phyloP scores from a whole-genome alignment of 2,888 invertebrate genomes.

The Cybosia mesomella region DNA sequence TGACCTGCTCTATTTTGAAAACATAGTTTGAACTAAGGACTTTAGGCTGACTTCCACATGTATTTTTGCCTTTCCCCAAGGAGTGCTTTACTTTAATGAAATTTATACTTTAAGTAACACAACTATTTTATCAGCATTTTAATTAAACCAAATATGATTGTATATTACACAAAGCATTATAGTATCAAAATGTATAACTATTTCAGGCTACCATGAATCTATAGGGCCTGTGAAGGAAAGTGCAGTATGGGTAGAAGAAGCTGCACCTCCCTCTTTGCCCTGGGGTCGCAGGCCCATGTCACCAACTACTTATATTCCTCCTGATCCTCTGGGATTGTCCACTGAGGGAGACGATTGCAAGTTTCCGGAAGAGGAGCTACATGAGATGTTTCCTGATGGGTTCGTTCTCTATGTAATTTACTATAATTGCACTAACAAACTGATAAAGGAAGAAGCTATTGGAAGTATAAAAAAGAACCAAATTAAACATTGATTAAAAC shows the following conservation, averaged over 20 bases:
- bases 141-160: not conserved
- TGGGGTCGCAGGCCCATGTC: conserved; percentile 95
- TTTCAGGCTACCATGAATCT: conserved; percentile 92
- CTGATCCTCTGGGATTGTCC: conserved; percentile 97
- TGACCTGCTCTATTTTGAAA: no score
- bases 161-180: not conserved
- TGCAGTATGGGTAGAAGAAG: conserved; percentile 99
- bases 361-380: conserved; percentile 95
- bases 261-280: conserved; percentile 92
- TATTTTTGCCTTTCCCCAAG: no score
- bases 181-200: not conserved
- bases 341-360: conserved; percentile 97
- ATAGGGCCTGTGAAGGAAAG: conserved; percentile 98
- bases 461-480: not conserved
- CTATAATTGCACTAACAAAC: not conserved
- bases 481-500: no score
- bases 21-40: no score
- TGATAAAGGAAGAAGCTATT: not conserved
- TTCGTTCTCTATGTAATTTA: conserved; percentile 40
- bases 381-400: conserved; percentile 96
- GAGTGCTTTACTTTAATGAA: no score
- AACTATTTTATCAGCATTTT: not conserved
- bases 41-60: no score
- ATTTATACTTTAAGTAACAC: not conserved
- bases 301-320: conserved; percentile 94